Base-by-base conservation (phyloP, 2,888 invertebrate species). In the Thecophora atra region DNA sequence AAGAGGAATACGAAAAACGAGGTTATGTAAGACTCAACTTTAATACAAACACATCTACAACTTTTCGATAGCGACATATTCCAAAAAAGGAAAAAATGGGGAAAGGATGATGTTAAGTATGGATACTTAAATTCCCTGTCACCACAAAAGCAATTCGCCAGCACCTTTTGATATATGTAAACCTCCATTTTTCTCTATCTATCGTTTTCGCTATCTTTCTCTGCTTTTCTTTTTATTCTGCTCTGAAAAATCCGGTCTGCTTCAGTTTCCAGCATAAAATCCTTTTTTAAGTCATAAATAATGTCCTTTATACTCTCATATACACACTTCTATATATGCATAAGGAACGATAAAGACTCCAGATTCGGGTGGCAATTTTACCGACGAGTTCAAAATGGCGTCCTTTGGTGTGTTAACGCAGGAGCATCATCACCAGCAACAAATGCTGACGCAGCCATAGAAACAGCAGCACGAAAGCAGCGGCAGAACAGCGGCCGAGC, bases 341-440 rank as follows among this genome's bases (percentile, higher is more conserved):
- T 21, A 21, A 58, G 44, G 44, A 30, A 65, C 56, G 60, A 63
- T 42, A 54, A n/a, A 54, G 21, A 15, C 37, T 37, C 28, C 21
- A n/a, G n/a, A n/a, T n/a, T 44, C 11, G 37, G 60, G 24, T 44
- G 28, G 54, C 68, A 72, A 72, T 62, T 69, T 58, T 47, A 51
- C 47, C 65, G 62, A 63, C 63, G 75, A 76, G 76, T 77, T 77
- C 77, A 77, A 77, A 77, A 77, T 77, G 77, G 77, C 77, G 77
- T 77, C 76, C 70, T 28, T 24, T 58, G 68, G 15, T 68, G 68
- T 44, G 26, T n/a, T 37, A 68, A n/a, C 19, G 51, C 24, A 21
- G 47, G 19, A 44, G n/a, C 19, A 44, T 11, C 42, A 44, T 64
- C 19, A 51, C 51, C n/a, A 26, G 28, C 51, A 51, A 24, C 47